Base-by-base conservation (phyloP, 2,888 invertebrate genomes). In the Apodemia duryi region DNA sequence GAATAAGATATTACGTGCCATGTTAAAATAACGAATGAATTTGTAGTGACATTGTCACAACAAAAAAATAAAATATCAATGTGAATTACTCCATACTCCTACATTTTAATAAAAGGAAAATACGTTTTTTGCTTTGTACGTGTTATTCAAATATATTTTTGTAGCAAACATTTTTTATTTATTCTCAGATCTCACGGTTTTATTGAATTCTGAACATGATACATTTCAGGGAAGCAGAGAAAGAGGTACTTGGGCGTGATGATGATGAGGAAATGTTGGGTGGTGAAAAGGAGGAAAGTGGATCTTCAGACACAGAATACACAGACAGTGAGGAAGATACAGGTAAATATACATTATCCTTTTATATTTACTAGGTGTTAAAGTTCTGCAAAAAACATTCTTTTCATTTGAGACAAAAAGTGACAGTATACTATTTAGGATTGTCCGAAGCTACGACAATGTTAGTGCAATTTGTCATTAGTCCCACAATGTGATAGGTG, bases 261-360 rank as follows among this genome's bases (percentile, higher is more conserved):
- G 96, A 97, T 61, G 94, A 94, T 73, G 94, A 94, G 60, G 94
- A 95, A 74, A 92, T 93, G 78, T 81, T 93, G 74, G 94, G 94
- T 3, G 94, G 93, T 0, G 94, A 93, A 66, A 94, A 94, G 38
- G 94, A 94, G 62, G 94, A 94, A 38, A 94, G 94, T 66, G 96
- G 96, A 63, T 95, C 95, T 63, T 96, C 97, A 0, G 97, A 97
- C 79, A 97, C 97, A 75, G 96, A 96, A 78, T 96, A 97, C 74
- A 95, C 96, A 43, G 97, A 97, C 84, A 97, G 97, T 67, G 97
- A 97, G 82, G 97, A 97, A 83, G 98, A 98, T 78, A 96, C 96
- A 67, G 94, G 93, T 93, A 76, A n/a, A 49, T n/a, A 49, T 49
- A 6, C 2, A 6, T 49, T 6, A n/a, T 6, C 3, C n/a, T 49